Conservation (phyloP, 2,888 invertebrate species). For the Caenorhabditis sp. region DNA sequence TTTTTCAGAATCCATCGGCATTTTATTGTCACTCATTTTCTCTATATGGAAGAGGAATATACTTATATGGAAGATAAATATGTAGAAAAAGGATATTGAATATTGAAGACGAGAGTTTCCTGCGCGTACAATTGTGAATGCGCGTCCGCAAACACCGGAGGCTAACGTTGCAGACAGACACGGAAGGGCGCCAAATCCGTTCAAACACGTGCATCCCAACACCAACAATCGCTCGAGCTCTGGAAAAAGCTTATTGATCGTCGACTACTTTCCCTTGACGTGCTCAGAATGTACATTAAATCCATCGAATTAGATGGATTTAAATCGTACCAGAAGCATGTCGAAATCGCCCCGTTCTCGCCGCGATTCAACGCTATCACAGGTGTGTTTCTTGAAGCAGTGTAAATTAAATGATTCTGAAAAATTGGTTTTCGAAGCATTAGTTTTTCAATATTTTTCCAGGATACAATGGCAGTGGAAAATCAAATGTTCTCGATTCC, state of each 20-base stretch:
- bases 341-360: slow-evolving; percentile 91
- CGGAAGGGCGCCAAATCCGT: slow-evolving; percentile 42
- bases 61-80: neutral
- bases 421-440: no score
- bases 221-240: neutral
- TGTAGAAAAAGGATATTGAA: neutral
- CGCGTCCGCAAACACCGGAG: slow-evolving; percentile 26
- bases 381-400: neutral
- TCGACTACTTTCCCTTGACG: slow-evolving; percentile 2
- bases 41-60: neutral
- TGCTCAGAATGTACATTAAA: slow-evolving; percentile 90
- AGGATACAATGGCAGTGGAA: slow-evolving; percentile 77
- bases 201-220: slow-evolving; percentile 8
- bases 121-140: slow-evolving; percentile 7
- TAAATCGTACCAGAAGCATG: slow-evolving; percentile 96
- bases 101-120: no score
- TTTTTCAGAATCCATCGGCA: slow-evolving; percentile 53
- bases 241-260: neutral
- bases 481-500: slow-evolving; percentile 90
- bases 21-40: no score
- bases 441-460: no score
- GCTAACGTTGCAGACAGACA: neutral
- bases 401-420: no score
- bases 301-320: slow-evolving; percentile 96
- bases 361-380: slow-evolving; percentile 43